Percentiles rank a stretch among this genome's conserved stretches.
Conservation (phyloP, 23 tunicate species). For the Aplidium turbinatum region DNA sequence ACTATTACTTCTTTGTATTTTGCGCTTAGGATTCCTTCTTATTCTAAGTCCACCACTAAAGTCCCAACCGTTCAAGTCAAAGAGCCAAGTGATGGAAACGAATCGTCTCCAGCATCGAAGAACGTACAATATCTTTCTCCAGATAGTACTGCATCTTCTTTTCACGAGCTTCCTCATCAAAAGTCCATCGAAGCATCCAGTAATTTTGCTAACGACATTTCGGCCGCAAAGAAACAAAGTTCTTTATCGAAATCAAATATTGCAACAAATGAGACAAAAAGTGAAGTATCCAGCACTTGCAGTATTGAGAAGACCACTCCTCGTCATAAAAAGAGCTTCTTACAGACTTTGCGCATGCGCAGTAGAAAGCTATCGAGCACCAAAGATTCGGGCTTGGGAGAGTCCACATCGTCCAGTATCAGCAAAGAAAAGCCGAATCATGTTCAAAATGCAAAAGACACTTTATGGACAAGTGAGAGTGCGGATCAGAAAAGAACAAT, state of each 20-base stretch:
- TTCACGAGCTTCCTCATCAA: neutral
- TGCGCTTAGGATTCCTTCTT: too few relatives aligned
- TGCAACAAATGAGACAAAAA: too few relatives aligned
- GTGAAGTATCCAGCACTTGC: constrained; percentile 9
- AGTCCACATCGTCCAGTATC: neutral
- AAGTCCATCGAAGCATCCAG: too few relatives aligned
- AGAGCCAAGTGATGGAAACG: too few relatives aligned
- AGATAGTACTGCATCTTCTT: constrained; percentile 29
- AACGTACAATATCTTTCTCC: constrained; percentile 66
- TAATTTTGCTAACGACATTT: too few relatives aligned
- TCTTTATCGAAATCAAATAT: too few relatives aligned
- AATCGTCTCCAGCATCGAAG: neutral
- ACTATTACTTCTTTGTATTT: too few relatives aligned
- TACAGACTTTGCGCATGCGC: constrained; percentile 26
- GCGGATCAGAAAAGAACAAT: constrained; percentile 29
- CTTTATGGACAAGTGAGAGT: constrained; percentile 3
- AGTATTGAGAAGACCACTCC: constrained; percentile 43
- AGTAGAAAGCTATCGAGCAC: constrained; percentile 12
- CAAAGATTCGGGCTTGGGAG: neutral
- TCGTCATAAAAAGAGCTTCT: constrained; percentile 47
- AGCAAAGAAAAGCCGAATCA: neutral
- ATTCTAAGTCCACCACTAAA: too few relatives aligned
- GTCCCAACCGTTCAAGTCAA: too few relatives aligned
- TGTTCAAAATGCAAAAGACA: neutral
- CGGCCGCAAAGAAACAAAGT: too few relatives aligned